Conservation (phyloP, 2,888 invertebrate genomes). For the Gortyna flavago region DNA sequence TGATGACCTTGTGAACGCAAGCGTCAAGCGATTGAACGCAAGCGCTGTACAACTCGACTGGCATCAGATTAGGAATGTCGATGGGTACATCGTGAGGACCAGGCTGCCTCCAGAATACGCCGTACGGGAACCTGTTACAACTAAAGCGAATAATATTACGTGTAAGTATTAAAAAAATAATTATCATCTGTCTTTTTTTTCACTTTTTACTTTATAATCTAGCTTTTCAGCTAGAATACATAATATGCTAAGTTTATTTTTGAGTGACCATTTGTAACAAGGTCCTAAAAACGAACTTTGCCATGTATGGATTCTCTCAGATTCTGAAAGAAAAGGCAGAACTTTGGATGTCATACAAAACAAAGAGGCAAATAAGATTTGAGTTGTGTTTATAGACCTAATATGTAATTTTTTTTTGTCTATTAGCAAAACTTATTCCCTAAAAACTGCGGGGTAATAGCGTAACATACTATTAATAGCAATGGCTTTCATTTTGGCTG, state of each 20-base stretch:
- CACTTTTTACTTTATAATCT: neutral
- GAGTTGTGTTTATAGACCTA: neutral
- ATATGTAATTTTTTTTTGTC: neutral
- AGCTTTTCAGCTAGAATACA: neutral
- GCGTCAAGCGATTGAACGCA: slow-evolving; percentile 85
- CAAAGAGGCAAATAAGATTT: neutral
- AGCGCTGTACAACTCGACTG: slow-evolving; percentile 90
- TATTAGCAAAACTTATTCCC: neutral
- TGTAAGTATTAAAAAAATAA: slow-evolving; percentile 71
- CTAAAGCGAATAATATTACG: slow-evolving; percentile 85
- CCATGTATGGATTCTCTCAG: neutral
- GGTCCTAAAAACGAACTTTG: neutral
- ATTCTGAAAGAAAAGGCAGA: too few species aligned
- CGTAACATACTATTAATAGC: too few species aligned
- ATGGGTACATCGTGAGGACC: slow-evolving; percentile 90
- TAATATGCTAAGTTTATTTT: neutral
- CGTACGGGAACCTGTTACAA: slow-evolving; percentile 81
- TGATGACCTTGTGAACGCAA: slow-evolving; percentile 90
- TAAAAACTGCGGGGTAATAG: too few species aligned
- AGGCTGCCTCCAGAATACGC: slow-evolving; percentile 90
- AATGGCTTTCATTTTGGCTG: too few species aligned
- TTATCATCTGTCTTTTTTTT: neutral
- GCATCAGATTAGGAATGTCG: slow-evolving; percentile 90
- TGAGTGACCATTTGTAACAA: neutral
- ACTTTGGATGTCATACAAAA: neutral